These are phyloP conservation scores for Parazoanthus darwini DNA, from an alignment of 92 coral and sea anemone species.

Conservation along the genomic window DNA sequence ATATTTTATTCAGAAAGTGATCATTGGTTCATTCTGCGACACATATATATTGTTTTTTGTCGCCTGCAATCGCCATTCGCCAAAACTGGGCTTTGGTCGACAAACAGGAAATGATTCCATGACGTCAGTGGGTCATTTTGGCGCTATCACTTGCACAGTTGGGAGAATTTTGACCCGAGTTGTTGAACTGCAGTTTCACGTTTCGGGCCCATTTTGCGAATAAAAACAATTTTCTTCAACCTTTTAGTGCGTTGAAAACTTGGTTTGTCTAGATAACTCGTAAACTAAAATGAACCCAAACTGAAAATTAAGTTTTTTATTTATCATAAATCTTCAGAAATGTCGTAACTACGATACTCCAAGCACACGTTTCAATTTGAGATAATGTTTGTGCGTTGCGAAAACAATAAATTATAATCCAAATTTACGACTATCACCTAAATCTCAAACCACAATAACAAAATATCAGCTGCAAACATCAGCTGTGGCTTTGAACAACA, in stretches of 20 bases:
- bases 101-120: slow-evolving; percentile 41
- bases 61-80: slow-evolving; percentile 22
- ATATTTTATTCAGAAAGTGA: background rate
- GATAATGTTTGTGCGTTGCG: background rate
- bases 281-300: background rate
- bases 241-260: background rate
- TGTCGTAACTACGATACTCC: background rate
- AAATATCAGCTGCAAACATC: background rate
- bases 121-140: slow-evolving; percentile 40
- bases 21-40: too few species aligned
- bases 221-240: background rate
- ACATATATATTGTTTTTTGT: background rate
- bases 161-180: slow-evolving; percentile 30
- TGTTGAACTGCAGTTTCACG: background rate
- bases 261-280: background rate
- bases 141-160: slow-evolving; percentile 16
- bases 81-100: slow-evolving; percentile 17
- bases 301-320: too few species aligned
- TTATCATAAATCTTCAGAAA: background rate
- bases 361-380: background rate
- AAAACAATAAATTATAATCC: background rate
- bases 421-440: background rate
- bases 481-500: background rate
- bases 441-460: background rate
- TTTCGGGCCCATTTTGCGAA: background rate